Evolutionary conservation across 2,797 vertebrate species (phyloP).

Genomic region (Falco peregrinus): DNA sequence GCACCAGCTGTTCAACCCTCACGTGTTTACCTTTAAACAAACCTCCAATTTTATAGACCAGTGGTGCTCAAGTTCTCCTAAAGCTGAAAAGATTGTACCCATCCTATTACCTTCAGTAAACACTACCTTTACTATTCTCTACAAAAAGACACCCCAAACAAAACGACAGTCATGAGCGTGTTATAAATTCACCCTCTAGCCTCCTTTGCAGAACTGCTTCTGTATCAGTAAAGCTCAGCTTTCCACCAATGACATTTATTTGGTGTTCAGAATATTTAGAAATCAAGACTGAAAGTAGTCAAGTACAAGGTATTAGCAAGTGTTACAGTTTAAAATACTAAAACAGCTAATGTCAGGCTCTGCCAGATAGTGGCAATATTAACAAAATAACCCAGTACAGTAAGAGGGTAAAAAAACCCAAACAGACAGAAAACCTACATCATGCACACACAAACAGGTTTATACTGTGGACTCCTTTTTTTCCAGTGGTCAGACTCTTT

Average conservation of each 20-base stretch:
- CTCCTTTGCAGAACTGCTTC: background rate
- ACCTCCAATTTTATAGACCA: background rate
- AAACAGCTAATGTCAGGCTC: background rate
- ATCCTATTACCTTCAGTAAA: background rate
- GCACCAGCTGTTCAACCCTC: background rate
- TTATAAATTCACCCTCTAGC: background rate
- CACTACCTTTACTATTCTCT: background rate
- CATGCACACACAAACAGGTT: background rate
- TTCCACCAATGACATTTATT: background rate
- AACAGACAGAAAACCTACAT: background rate
- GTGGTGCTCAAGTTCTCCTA: background rate
- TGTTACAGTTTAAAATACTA: background rate
- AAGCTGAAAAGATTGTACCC: background rate
- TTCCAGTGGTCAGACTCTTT: background rate
- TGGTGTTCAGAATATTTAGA: background rate
- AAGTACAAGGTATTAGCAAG: background rate
- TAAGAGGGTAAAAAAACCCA: background rate
- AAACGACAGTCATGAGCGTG: accelerated
- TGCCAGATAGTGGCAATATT: background rate
- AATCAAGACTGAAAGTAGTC: background rate
- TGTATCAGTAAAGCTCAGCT: background rate
- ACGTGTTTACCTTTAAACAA: background rate
- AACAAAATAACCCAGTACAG: background rate
- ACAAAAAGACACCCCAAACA: background rate
- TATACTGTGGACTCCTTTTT: background rate